A percentile compares a stretch with the other conserved stretches of the same genome.
Evolutionary conservation across 2,113 vertebrate genomes (phyloP).

Genomic region (Piprites chloris): DNA sequence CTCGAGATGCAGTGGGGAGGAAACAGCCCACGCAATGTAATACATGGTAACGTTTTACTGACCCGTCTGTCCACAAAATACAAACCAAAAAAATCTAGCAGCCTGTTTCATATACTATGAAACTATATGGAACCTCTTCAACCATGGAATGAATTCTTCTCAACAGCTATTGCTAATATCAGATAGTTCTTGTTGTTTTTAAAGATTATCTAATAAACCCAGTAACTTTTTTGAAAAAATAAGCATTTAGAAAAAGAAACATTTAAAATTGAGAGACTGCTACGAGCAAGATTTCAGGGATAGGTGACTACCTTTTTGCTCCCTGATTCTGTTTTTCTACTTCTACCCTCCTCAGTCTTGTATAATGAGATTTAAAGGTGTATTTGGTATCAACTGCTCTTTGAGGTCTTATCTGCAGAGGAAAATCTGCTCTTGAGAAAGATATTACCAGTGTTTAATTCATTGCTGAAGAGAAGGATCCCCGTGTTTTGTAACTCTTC

Average conservation of each 20-base stretch:
- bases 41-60: not conserved
- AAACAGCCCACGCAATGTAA: not conserved
- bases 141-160: not conserved
- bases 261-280: not conserved
- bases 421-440: constrained; percentile 4
- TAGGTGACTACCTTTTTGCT: not conserved
- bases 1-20: not conserved
- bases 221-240: not conserved
- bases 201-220: not conserved
- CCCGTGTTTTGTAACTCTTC: not conserved
- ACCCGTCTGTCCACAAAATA: not conserved
- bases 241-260: not conserved
- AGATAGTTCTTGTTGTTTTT: not conserved
- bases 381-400: not conserved
- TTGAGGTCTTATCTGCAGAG: not conserved
- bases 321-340: not conserved
- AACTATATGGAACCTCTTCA: not conserved
- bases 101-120: not conserved
- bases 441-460: not conserved
- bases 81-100: not conserved
- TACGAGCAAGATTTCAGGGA: not conserved
- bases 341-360: not conserved
- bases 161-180: not conserved
- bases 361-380: not conserved
- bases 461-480: not conserved